Percentiles rank a stretch among this genome's conserved stretches.
Evolutionary conservation across 2,113 vertebrate species (phyloP).

Genomic region (Miniopterus natalensis): DNA sequence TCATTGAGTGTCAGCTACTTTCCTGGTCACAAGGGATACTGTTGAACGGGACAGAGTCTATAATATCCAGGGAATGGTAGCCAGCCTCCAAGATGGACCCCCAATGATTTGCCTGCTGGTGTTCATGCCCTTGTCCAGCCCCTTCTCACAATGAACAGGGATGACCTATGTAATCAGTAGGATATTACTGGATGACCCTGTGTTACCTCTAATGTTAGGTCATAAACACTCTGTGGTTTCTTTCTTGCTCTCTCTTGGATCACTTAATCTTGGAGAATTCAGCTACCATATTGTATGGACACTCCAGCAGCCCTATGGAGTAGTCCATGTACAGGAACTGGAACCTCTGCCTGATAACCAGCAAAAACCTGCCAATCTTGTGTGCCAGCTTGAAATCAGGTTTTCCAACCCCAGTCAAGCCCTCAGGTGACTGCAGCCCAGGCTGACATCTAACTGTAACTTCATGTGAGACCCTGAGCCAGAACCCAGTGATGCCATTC

Average conservation of each 20-base stretch:
- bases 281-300: neutral
- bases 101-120: neutral
- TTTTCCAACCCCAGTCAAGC: neutral
- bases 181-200: no score
- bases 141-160: neutral
- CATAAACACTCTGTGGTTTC: neutral
- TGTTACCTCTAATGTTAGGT: neutral
- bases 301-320: neutral
- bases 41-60: neutral
- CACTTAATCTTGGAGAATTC: neutral
- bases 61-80: neutral
- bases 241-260: neutral
- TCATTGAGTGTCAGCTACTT: neutral
- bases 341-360: neutral
- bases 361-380: neutral
- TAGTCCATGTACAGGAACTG: neutral
- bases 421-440: neutral
- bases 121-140: neutral
- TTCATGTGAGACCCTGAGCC: neutral
- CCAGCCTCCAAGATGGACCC: no score
- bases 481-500: neutral
- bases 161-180: neutral
- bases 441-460: neutral
- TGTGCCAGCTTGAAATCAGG: neutral
- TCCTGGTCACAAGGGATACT: neutral